These are phyloP conservation scores for Paracentrotus lividus DNA, from an alignment of 53 echinoderm and acorn worm genomes.

Conservation along the genomic window DNA sequence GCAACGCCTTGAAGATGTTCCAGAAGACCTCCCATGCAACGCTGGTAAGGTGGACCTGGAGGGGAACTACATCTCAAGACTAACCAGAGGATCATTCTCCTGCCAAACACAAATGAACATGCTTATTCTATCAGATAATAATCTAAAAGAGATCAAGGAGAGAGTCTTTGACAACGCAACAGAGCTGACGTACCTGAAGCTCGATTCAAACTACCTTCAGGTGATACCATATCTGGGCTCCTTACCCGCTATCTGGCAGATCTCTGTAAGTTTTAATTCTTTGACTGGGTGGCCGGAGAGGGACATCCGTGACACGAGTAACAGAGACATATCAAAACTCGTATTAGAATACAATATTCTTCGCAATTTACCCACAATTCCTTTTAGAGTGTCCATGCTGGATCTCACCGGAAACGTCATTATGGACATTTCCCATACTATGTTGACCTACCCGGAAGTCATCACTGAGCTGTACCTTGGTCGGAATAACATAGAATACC, in stretches of 20 bases:
- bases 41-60: neutral
- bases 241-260: neutral
- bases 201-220: neutral
- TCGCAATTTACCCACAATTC: neutral
- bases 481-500: neutral
- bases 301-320: neutral
- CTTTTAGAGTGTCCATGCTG: neutral
- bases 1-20: neutral
- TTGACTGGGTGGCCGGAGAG: neutral
- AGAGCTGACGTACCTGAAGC: neutral
- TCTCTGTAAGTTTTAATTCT: neutral
- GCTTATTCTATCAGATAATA: neutral
- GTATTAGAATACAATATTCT: neutral
- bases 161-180: neutral
- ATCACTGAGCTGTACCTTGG: neutral
- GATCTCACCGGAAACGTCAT: neutral
- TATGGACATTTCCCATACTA: neutral
- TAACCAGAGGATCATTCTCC: neutral
- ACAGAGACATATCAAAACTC: neutral
- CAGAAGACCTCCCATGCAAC: neutral
- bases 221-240: neutral
- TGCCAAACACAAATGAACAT: neutral
- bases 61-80: neutral
- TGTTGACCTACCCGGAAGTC: neutral
- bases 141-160: neutral